Base-by-base conservation (phyloP, 2,797 vertebrate species). In the Sciurus carolinensis region DNA sequence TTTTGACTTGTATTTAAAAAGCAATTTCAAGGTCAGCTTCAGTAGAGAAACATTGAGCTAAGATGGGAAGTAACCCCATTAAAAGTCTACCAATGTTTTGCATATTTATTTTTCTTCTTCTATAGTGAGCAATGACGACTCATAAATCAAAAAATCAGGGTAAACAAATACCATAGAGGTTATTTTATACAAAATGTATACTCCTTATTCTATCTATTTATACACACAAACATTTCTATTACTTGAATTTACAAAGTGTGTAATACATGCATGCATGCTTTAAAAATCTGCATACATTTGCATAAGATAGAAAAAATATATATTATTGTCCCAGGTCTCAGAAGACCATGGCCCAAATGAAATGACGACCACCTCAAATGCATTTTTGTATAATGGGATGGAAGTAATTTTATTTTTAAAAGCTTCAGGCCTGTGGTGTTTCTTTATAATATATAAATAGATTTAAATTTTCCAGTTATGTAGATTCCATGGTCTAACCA, bases 1-100 rank as follows among this genome's bases (percentile, higher is more conserved):
- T 98, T 98, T 98, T 98, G 98, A 98, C 98, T 99, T 98, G 98
- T 98, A 98, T 97, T 98, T 97, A 97, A 98, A 98, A 98, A 98
- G 98, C 98, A 98, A 98, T 98, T 98, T 99, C 99, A 99, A 99
- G 99, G 99, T 99, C 99, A 99, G 96, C 97, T 98, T 98, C 95
- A 96, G 95, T 95, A 96, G 96, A 98, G 97, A 98, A 98, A 98
- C 97, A 98, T 96, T 96, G 88, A 97, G 95, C 92, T 92, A 83
- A 94, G 96, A 97, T 76, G 95, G 91, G 85, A 97, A 97, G 97
- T 97, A 98, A 98, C 98, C 98, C 98, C 98, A 98, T 99, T 99
- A 99, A 98, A 98, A 98, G 97, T 98, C 98, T 97, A 96, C 97
- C 84, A 91, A 92, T 98, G 97, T 97, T 99, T 98, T 98, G 98